Evolutionary conservation across 2,888 invertebrate genomes (phyloP), one percentile per base, ranked within the genome.

Genomic region (Kuschelorhynchus macadamiae): DNA sequence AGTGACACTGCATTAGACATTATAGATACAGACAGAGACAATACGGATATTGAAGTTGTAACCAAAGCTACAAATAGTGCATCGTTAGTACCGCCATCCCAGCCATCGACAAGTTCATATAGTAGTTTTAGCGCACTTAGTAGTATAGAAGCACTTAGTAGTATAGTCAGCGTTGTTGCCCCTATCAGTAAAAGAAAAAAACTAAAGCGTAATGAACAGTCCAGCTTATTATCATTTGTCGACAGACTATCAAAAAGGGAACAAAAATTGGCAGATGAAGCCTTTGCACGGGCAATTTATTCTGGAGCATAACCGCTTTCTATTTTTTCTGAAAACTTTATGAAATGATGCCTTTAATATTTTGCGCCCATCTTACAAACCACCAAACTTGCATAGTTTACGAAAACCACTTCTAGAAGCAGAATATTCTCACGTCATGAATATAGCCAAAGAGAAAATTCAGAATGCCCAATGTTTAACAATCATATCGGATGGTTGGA

Each of bases 331-430:
- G 25, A 25, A 25, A 25, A 25, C 25, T 25, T 25, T 25, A 5
- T 25, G 25, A 7, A 25, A 25, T 36, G 36, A 36, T 36, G 36
- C 5, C 12, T 11, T 7, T 36, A 36, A 36, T 36, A 36, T 36
- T 36, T 36, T 36, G 36, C 36, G 36, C 36, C 36, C 36, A 36
- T 36, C 36, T 11, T 36, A 36, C 11, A 36, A 36, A 11, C 36
- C 36, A 36, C 36, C 36, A 11, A 36, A 36, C 36, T n/a, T 36
- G 12, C 36, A 36, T 36, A 36, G 5, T 36, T 36, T 36, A 36
- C 36, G 11, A 36, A 36, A 36, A 36, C 36, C 36, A 12, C 36
- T 36, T 36, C 36, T 36, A 36, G 36, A 36, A 36, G 36, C 36
- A 36, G 36, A 36, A 36, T 36, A 36, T 36, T 36, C 36, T 7